Evolutionary conservation across 2,113 vertebrate genomes (phyloP), one percentile per base, ranked within the genome.

Genomic region (Sprattus sprattus): DNA sequence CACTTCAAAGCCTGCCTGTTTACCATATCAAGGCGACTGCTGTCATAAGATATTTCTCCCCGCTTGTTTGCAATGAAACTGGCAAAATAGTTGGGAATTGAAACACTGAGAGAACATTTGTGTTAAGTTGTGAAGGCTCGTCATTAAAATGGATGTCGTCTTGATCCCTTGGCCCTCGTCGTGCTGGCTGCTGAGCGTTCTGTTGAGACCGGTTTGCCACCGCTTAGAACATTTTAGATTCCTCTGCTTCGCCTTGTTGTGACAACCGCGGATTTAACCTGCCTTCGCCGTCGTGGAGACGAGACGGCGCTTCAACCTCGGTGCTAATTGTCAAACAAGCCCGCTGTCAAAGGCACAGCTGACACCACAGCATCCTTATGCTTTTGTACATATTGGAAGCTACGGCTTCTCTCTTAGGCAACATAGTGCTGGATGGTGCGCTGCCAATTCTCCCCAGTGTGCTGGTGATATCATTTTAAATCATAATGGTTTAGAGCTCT

Each of bases 1-100:
- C 85, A 91, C 91, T 91, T 91, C 92, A 91, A 92, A 92, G 92
- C 85, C 67, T 45, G 88, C 50, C 88, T 92, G 91, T 90, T 90
- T 92, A 90, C 87, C 91, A 91, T 90, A 92, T 92, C 91, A 90
- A 91, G 90, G 91, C 86, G n/a, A 85, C 25, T 84, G 88, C 88
- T 90, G 89, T 91, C 92, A 88, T 85, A 85, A 88, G 89, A 89
- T 87, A 89, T 90, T 89, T 85, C 89, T 91, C 86, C 83, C 85
- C 46, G 87, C 87, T 86, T 91, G 89, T 91, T 90, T 90, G 91
- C 87, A 86, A 88, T 89, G 85, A 90, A 90, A 89, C 87, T 88
- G 88, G 88, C 86, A 89, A 91, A 92, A 91, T 87, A 86, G 86
- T 86, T 86, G 86, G 86, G 85, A 89, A 88, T 90, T 87, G 89